Evolutionary conservation across 2,113 vertebrate species (phyloP), one percentile per base, ranked within the genome.

Genomic region (Centropus bengalensis): DNA sequence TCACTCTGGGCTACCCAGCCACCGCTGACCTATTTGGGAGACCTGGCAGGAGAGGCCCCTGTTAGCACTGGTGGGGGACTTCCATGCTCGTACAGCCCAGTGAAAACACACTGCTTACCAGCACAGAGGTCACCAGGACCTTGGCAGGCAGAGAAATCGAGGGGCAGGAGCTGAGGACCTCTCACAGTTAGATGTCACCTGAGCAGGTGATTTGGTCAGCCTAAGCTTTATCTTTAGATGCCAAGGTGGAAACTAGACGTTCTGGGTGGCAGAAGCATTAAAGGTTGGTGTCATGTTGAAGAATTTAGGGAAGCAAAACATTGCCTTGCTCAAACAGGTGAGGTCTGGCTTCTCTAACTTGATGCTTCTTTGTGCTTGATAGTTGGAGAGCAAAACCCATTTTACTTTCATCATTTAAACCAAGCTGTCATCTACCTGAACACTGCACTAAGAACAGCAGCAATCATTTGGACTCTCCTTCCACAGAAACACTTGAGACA

Each of bases 361-460:
- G 0, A 60, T 14, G 33, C 18, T 86, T 16, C 47, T 36, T 42
- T 20, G 18, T 55, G 30, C 62, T 42, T 13, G 33, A 49, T 2
- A 15, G 55, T 11, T 26, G 60, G 22, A 81, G 10, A 75, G 33
- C 16, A 63, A 63, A 86, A 69, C 13, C 82, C 22, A 21, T 30
- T 52, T 33, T 2, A 2, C 27, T 19, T 76, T 23, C 4, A 18
- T n/a, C 28, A 49, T 21, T 56, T 38, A 51, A 63, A 38, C 32
- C 24, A 49, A 74, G 62, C 18, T 62, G 62, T 27, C 68, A 49
- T 14, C 45, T 33, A 20, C 19, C n/a, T 6, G 14, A 59, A 62
- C 7, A 62, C 22, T 1, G 2, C 62, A 44, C 0, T 16, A 68
- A 69, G 47, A 63, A 68, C 0, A 49, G 47, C 0, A 20, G 30